Evolutionary conservation across 1,140 invertebrate species (phyloP).

Genomic region (Aporrectodea caliginosa): DNA sequence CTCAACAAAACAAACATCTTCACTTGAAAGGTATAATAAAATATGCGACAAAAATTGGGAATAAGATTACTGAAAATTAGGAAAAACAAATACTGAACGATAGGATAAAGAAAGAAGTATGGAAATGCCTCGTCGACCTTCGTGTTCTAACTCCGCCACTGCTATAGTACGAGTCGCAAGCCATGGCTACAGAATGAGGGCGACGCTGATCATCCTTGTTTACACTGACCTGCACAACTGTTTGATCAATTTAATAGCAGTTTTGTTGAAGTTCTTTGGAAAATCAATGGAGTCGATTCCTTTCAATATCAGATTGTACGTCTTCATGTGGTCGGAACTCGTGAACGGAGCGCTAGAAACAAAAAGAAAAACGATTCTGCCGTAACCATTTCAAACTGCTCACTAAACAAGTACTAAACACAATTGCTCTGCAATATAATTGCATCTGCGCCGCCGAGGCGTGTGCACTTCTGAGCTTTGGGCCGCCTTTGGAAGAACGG

Average conservation of each 20-base stretch:
- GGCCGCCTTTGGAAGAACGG: background rate
- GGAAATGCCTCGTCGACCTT: background rate
- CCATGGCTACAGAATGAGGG: too few species aligned
- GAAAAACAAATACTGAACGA: background rate
- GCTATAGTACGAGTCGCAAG: too few species aligned
- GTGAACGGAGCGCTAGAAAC: conserved; percentile 82
- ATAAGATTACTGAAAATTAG: background rate
- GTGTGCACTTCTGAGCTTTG: background rate
- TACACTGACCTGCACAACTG: conserved; percentile 46
- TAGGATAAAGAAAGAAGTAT: background rate
- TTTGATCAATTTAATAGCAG: conserved; percentile 53
- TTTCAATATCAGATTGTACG: conserved; percentile 98
- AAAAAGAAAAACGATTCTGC: background rate
- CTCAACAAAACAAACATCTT: too few species aligned
- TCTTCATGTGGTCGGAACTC: conserved; percentile 96
- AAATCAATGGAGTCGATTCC: conserved; percentile 86
- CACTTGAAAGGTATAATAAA: too few species aligned
- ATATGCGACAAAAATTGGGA: background rate
- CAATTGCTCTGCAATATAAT: background rate
- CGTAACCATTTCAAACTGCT: background rate
- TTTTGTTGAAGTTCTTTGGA: conserved; percentile 49
- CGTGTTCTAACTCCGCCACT: too few species aligned
- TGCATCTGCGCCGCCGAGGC: background rate
- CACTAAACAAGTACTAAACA: conserved; percentile 1
- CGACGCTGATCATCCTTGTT: background rate